A percentile compares a stretch with the other conserved stretches of the same genome.
phyloP scores from a whole-genome alignment of 2,888 invertebrate genomes.

The Drosophila picticornis region DNA sequence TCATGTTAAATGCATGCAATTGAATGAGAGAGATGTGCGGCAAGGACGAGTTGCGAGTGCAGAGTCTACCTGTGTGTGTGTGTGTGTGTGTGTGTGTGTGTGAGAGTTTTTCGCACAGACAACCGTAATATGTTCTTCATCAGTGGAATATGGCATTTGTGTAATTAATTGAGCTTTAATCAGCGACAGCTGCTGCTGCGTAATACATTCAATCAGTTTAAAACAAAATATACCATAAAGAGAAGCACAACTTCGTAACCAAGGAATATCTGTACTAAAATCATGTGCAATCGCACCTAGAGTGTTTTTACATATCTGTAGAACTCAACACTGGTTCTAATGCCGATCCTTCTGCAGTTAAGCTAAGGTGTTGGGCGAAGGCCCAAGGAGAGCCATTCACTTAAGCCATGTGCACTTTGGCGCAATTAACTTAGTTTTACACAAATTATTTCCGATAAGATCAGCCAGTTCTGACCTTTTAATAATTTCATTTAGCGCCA shows the following conservation, averaged over 20 bases:
- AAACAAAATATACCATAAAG: neutral
- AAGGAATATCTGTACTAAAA: neutral
- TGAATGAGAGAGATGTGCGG: slow-evolving; percentile 21
- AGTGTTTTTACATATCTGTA: neutral
- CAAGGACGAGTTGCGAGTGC: neutral
- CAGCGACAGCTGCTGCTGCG: slow-evolving; percentile 61
- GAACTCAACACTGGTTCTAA: too few relatives aligned
- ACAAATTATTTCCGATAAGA: slow-evolving; percentile 70
- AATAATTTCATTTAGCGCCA: slow-evolving; percentile 70
- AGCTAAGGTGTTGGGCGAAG: neutral
- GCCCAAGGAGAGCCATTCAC: slow-evolving; percentile 10
- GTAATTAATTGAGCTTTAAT: slow-evolving; percentile 77
- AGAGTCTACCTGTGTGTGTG: neutral
- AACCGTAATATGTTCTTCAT: slow-evolving; percentile 54
- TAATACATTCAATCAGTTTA: slow-evolving; percentile 4
- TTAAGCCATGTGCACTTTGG: slow-evolving; percentile 26
- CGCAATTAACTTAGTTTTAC: slow-evolving; percentile 46
- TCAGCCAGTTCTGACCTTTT: slow-evolving; percentile 56
- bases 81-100: neutral
- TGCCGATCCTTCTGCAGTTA: slow-evolving; percentile 1
- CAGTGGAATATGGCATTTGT: slow-evolving; percentile 63
- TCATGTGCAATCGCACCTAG: neutral
- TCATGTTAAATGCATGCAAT: slow-evolving; percentile 75
- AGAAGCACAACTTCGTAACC: too few relatives aligned
- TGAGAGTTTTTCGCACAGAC: slow-evolving; percentile 13